Percentiles rank a stretch among this genome's conserved stretches.
Conservation (phyloP, 2,113 vertebrate species). For the Forbesichthys agassizii region DNA sequence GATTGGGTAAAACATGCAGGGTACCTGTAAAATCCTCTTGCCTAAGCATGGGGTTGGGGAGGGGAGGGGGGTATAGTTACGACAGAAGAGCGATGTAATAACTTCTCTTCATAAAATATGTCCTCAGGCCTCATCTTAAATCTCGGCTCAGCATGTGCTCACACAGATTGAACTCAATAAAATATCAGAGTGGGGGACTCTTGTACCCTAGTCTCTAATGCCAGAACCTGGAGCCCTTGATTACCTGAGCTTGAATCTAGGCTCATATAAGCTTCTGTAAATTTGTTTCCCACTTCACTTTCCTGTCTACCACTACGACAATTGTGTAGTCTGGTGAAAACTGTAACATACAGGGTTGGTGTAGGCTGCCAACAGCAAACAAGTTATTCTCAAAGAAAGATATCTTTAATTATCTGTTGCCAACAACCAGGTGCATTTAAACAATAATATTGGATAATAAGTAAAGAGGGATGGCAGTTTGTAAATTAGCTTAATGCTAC, state of each 20-base stretch:
- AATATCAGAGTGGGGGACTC: constrained; percentile 27
- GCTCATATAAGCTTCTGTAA: constrained; percentile 5
- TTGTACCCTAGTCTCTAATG: constrained; percentile 6
- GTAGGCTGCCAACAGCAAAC: background rate
- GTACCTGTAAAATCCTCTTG: constrained; percentile 38
- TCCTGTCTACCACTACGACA: background rate
- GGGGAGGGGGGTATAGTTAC: constrained; percentile 16
- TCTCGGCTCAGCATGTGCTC: constrained; percentile 33
- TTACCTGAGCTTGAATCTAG: background rate
- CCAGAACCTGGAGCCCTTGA: background rate
- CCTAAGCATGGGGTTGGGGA: constrained; percentile 15
- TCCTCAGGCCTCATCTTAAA: constrained; percentile 41
- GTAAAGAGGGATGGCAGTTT: too few relatives aligned
- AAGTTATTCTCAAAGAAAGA: too few relatives aligned
- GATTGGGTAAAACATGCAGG: constrained; percentile 24
- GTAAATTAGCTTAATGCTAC: too few relatives aligned
- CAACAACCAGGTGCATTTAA: too few relatives aligned
- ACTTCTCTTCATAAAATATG: constrained; percentile 53
- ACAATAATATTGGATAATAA: too few relatives aligned
- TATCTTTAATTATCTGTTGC: too few relatives aligned
- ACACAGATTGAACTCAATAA: constrained; percentile 35
- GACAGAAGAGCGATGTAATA: constrained; percentile 49
- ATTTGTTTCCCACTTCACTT: constrained; percentile 5
- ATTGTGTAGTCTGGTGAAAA: constrained; percentile 4
- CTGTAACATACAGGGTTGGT: background rate